Percentiles rank a stretch among this genome's conserved stretches.
Conservation (phyloP, 2,113 vertebrate genomes). For the Osmerus mordax region DNA sequence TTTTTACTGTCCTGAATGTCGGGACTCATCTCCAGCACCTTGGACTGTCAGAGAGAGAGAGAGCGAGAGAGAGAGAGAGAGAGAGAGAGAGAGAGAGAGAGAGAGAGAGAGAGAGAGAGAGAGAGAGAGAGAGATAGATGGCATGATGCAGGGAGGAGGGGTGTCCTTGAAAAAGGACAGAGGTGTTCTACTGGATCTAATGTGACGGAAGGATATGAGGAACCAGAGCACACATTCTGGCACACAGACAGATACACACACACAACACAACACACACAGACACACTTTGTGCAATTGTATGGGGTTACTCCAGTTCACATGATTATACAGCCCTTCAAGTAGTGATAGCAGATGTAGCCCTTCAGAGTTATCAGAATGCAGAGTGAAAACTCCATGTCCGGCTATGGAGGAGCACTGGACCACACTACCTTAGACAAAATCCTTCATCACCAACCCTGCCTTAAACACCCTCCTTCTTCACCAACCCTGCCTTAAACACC, state of each 20-base stretch:
- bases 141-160: constrained; percentile 56
- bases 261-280: not conserved
- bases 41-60: constrained; percentile 54
- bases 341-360: too few species aligned
- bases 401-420: too few species aligned
- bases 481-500: too few species aligned
- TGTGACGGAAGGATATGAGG: constrained; percentile 65
- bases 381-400: too few species aligned
- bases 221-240: constrained; percentile 39
- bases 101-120: constrained; percentile 1
- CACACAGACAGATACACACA: constrained; percentile 25
- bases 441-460: too few species aligned
- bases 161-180: constrained; percentile 72
- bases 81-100: too few species aligned
- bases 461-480: too few species aligned
- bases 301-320: not conserved
- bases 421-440: too few species aligned
- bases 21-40: constrained; percentile 56
- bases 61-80: constrained; percentile 24
- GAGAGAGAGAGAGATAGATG: constrained; percentile 31
- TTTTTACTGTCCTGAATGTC: constrained; percentile 69
- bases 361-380: too few species aligned
- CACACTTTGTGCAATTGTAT: not conserved
- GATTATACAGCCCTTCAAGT: constrained; percentile 19
- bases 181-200: constrained; percentile 73